These are phyloP conservation scores for Flexamia atlantica DNA, from an alignment of 2,888 invertebrate genomes.

Conservation along the genomic window DNA sequence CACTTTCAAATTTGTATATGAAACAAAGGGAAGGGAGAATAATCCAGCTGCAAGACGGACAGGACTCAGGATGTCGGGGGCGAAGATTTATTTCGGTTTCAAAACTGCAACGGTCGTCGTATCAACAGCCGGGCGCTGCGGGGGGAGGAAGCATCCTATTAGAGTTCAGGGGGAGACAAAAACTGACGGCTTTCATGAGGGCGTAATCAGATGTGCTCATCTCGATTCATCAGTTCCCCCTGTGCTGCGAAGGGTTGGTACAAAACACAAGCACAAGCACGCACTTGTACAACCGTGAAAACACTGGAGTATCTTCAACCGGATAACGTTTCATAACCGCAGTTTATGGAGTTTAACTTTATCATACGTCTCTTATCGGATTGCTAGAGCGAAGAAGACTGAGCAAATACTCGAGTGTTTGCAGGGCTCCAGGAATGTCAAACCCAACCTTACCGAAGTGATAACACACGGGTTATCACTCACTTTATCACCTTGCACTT, in stretches of 20 bases:
- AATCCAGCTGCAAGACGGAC: neutral
- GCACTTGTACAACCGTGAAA: neutral
- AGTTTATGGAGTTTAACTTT: too few species aligned
- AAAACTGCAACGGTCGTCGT: slow-evolving; percentile 10
- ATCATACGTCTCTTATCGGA: too few species aligned
- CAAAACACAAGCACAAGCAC: neutral
- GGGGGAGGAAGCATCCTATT: slow-evolving; percentile 47
- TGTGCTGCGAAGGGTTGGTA: neutral
- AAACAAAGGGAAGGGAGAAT: neutral
- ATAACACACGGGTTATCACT: neutral
- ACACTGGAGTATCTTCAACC: too few species aligned
- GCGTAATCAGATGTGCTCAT: slow-evolving; percentile 43
- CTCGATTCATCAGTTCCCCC: slow-evolving; percentile 19
- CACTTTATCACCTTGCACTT: neutral
- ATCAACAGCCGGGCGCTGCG: slow-evolving; percentile 17
- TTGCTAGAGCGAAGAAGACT: neutral
- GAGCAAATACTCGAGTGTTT: neutral
- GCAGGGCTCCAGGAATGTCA: neutral
- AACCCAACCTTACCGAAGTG: neutral
- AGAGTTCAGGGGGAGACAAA: slow-evolving; percentile 22
- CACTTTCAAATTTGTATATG: neutral
- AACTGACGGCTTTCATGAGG: slow-evolving; percentile 47
- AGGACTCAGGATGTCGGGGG: neutral
- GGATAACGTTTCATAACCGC: too few species aligned
- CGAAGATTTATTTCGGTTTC: slow-evolving; percentile 32